Base-by-base conservation (phyloP, 2,797 vertebrate genomes). In the Hapalemur alaotrensis region DNA sequence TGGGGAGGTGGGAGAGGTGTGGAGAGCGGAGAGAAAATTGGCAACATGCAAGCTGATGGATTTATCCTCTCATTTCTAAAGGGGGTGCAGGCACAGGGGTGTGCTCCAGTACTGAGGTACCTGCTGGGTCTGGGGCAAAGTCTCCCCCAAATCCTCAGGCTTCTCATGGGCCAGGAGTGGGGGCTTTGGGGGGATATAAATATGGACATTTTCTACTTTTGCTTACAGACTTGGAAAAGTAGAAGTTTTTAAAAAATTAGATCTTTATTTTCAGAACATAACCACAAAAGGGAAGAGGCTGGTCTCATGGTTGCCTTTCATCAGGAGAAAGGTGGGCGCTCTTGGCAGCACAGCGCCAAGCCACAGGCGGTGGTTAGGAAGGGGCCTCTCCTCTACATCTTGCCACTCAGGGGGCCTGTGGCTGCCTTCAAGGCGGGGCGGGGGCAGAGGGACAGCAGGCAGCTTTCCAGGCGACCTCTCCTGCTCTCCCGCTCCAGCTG, bases 1-100 rank as follows among this genome's bases (percentile, higher is more conserved):
- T 96, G 96, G 97, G 97, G 98, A 97, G 97, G 96, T 97, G 97
- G 98, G 98, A 96, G 96, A 96, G 89, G 96, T 97, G 98, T 96
- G 96, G 98, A 95, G 89, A 96, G 61, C 84, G 1, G 89, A 95
- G 95, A 80, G 96, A 72, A 83, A 97, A 75, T 59, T 97, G 98
- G 97, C 97, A 95, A n/a, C 32, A 13, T 0, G 30, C 76, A 73
- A 25, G 91, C 85, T 76, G 97, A 67, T 78, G 92, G 88, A n/a
- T 94, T 95, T 97, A 92, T 97, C 67, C 97, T 91, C 93, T 95
- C 85, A 3, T 86, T 89, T 89, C 90, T 86, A 57, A 78, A 92
- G 95, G 84, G 67, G 84, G 81, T 35, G 23, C 52, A 80, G 94
- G 93, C 97, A 78, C 63, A 83, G 46, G 91, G 30, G 15, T 0